Evolutionary conservation across 2,797 vertebrate genomes (phyloP).

Genomic region (Microctenopoma lineatum): DNA sequence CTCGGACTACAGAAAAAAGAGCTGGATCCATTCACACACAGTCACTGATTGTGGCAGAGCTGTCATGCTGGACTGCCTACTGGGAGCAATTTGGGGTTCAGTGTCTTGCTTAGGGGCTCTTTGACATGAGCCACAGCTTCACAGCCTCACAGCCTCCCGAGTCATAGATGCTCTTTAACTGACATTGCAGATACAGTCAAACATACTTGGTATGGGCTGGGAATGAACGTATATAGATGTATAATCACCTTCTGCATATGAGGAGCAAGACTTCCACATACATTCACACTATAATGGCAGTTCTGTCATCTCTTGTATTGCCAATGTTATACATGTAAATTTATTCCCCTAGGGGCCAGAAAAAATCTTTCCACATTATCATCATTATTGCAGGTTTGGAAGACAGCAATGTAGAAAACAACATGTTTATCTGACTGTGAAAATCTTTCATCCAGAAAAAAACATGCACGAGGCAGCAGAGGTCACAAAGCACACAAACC

Average conservation of each 20-base stretch:
- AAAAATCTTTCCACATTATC: background rate
- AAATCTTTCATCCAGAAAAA: background rate
- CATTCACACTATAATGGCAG: background rate
- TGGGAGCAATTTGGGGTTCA: background rate
- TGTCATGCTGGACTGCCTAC: background rate
- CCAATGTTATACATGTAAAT: slow-evolving; percentile 4
- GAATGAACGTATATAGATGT: background rate
- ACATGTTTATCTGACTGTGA: background rate
- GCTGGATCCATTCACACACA: background rate
- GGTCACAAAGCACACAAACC: slow-evolving; percentile 7
- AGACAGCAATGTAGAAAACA: too few species aligned
- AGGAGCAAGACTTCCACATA: background rate
- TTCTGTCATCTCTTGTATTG: background rate
- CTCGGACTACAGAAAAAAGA: background rate
- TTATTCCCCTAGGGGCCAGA: background rate
- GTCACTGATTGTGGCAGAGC: background rate
- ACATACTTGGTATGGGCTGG: too few species aligned
- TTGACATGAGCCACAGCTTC: background rate
- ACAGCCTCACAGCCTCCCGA: background rate
- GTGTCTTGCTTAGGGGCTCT: background rate
- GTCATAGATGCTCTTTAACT: background rate
- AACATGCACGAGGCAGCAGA: background rate
- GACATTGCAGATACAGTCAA: too few species aligned
- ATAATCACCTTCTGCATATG: background rate
- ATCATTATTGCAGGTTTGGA: slow-evolving; percentile 2